Conservation (phyloP, 2,113 vertebrate genomes). For the Sus scrofa region DNA sequence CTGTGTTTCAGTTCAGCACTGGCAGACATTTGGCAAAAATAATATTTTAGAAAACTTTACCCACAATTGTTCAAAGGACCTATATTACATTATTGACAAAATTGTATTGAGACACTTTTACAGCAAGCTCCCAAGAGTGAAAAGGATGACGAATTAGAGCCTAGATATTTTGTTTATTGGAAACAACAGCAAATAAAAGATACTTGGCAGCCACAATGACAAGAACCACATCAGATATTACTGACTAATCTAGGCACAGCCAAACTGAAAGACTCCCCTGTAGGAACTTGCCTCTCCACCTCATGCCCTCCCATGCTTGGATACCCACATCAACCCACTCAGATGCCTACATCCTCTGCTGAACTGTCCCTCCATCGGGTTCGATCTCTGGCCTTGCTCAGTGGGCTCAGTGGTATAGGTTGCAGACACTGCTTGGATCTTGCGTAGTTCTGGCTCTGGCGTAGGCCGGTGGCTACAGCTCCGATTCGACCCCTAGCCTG, state of each 20-base stretch:
- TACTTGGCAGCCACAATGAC: neutral
- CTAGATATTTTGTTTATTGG: neutral
- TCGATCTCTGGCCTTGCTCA: no score
- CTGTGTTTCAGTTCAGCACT: no score
- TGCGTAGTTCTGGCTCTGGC: no score
- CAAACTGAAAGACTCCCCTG: neutral
- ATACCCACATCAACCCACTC: neutral
- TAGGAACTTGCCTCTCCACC: neutral
- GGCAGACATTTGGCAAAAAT: neutral
- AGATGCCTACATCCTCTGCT: neutral
- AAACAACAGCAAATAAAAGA: neutral
- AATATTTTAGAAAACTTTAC: neutral
- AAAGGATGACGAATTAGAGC: neutral
- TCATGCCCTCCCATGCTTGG: neutral
- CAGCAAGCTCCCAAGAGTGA: neutral
- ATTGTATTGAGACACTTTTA: neutral
- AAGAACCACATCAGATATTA: neutral
- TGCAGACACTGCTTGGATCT: no score
- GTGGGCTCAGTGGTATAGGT: no score
- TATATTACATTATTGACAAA: neutral
- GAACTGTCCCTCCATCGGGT: fast-evolving
- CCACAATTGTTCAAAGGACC: neutral
- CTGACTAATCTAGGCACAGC: no score
- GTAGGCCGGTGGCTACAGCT: no score
- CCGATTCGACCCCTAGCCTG: no score